A percentile compares a stretch with the other conserved stretches of the same genome.
Conservation (phyloP, 2,797 vertebrate genomes). For the Ictinia mississippiensis region DNA sequence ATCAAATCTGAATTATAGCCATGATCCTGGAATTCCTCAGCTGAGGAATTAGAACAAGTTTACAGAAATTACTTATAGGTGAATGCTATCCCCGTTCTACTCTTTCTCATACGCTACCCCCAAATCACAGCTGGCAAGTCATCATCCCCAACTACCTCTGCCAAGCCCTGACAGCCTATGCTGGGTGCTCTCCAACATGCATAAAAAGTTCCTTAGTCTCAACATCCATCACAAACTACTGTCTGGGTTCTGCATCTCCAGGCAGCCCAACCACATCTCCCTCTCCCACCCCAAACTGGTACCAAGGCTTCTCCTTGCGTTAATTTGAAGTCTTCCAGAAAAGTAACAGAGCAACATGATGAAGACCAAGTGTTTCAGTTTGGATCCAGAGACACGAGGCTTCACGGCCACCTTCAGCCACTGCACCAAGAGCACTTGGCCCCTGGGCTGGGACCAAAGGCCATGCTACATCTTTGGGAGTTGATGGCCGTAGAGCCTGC, state of each 20-base stretch:
- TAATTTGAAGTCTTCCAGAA: not conserved
- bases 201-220: not conserved
- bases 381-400: not conserved
- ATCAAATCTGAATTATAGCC: not conserved
- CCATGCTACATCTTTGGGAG: fast-evolving
- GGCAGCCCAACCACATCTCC: not conserved
- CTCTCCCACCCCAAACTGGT: not conserved
- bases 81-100: not conserved
- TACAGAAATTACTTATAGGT: not conserved
- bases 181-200: fast-evolving
- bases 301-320: not conserved
- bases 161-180: not conserved
- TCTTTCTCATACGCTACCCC: not conserved
- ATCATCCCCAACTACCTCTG: not conserved
- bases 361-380: not conserved
- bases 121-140: not conserved
- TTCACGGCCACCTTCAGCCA: not conserved
- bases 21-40: not conserved
- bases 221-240: not conserved
- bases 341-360: not conserved
- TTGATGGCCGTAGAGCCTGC: not conserved
- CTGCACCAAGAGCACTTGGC: not conserved
- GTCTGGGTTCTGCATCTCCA: not conserved
- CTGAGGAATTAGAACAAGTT: not conserved
- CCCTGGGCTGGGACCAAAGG: not conserved